phyloP scores from a whole-genome alignment of 2,113 vertebrate species.

The Hoplias malabaricus region DNA sequence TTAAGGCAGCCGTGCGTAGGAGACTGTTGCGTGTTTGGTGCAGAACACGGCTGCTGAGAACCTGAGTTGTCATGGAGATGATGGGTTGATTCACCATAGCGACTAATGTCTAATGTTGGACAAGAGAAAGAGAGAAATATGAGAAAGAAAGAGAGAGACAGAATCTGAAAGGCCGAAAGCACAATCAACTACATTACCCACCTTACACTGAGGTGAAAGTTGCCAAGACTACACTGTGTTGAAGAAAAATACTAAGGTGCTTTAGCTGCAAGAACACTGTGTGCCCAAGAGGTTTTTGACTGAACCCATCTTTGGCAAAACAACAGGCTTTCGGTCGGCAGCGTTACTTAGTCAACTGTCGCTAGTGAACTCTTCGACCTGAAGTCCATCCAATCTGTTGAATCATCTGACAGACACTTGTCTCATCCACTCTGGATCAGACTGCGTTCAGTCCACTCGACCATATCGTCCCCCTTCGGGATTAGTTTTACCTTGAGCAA shows the following conservation, averaged over 20 bases:
- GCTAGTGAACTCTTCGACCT: no score
- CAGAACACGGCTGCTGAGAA: conserved; percentile 51
- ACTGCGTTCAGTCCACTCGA: no score
- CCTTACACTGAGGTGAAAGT: background rate
- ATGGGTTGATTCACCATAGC: conserved; percentile 56
- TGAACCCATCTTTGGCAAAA: background rate
- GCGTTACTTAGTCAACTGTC: background rate
- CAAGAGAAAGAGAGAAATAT: conserved; percentile 30
- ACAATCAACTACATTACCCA: conserved; percentile 23
- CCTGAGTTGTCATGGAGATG: conserved; percentile 57
- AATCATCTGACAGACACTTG: no score
- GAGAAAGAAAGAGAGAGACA: conserved; percentile 32
- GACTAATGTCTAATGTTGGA: conserved; percentile 52
- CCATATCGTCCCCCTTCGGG: no score
- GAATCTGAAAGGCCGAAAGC: conserved; percentile 7
- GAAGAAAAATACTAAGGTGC: background rate
- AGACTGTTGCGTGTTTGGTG: conserved; percentile 56
- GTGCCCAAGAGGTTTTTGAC: background rate
- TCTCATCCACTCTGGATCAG: no score
- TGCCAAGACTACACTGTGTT: background rate
- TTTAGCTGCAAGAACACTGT: background rate
- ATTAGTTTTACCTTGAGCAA: no score
- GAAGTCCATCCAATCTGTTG: no score
- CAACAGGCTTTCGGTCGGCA: background rate
- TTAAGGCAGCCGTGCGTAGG: conserved; percentile 55